A percentile compares a stretch with the other conserved stretches of the same genome.
phyloP scores from a whole-genome alignment of 2,113 vertebrate genomes.

The Paradoxurus hermaphroditus region DNA sequence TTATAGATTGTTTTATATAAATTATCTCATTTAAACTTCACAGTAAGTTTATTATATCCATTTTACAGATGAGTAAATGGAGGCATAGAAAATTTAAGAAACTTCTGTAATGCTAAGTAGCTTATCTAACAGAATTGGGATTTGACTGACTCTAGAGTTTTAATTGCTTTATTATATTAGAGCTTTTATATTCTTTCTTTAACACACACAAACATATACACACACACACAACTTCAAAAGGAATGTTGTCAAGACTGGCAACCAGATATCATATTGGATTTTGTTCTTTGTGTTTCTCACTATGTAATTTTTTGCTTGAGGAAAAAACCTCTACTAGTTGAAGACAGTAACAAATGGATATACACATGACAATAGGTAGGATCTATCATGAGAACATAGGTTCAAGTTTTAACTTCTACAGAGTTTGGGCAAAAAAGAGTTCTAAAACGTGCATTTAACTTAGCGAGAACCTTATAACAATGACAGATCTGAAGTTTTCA shows the following conservation, averaged over 20 bases:
- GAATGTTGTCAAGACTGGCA: background rate
- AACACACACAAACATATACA: background rate
- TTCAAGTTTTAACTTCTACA: constrained; percentile 8
- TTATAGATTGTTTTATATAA: background rate
- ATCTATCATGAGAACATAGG: background rate
- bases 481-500: constrained; percentile 40
- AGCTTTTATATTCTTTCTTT: background rate
- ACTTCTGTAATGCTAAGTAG: background rate
- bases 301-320: constrained; percentile 14
- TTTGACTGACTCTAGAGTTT: background rate
- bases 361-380: background rate
- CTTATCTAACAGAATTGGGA: background rate
- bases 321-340: background rate
- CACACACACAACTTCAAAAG: background rate
- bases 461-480: background rate
- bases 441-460: background rate
- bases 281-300: background rate
- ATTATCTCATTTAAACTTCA: background rate
- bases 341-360: constrained; percentile 25
- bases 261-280: background rate
- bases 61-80: constrained; percentile 15
- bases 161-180: background rate
- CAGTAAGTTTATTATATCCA: background rate
- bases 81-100: background rate
- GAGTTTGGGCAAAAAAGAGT: background rate